These are phyloP conservation scores for Ctenodactylus gundi DNA, from an alignment of 2,113 vertebrate genomes.

Conservation along the genomic window DNA sequence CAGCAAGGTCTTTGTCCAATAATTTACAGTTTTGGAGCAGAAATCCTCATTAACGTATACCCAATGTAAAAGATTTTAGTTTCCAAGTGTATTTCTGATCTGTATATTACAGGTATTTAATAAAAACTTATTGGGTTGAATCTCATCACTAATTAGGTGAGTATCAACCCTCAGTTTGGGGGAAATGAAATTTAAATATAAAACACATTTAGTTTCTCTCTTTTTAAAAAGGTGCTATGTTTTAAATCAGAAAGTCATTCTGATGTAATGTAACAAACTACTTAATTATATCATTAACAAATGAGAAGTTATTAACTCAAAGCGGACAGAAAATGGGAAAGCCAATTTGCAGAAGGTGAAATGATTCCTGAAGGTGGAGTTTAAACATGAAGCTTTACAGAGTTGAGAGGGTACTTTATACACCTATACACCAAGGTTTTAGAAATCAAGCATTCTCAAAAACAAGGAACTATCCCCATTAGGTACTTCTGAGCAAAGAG, in stretches of 20 bases:
- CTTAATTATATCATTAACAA: background rate
- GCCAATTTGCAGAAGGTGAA: constrained; percentile 25
- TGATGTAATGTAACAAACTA: background rate
- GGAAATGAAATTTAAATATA: constrained; percentile 15
- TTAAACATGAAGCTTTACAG: background rate
- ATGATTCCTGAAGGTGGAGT: background rate
- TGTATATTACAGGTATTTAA: background rate
- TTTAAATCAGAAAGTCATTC: background rate
- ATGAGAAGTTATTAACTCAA: background rate
- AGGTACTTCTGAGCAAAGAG: background rate
- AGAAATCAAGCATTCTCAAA: constrained; percentile 21
- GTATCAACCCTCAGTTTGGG: background rate
- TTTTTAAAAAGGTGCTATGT: background rate
- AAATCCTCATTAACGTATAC: constrained; percentile 8
- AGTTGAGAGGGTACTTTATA: background rate
- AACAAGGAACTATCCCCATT: background rate
- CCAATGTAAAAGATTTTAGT: background rate
- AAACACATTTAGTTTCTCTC: background rate
- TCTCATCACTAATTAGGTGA: background rate
- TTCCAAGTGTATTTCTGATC: constrained; percentile 2
- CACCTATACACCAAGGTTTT: background rate
- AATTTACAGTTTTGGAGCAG: background rate
- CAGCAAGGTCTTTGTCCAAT: background rate
- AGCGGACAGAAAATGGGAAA: background rate
- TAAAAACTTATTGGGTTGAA: constrained; percentile 9